Evolutionary conservation across 2,888 invertebrate species (phyloP).

Genomic region (Synanthedon andrenaeformis): DNA sequence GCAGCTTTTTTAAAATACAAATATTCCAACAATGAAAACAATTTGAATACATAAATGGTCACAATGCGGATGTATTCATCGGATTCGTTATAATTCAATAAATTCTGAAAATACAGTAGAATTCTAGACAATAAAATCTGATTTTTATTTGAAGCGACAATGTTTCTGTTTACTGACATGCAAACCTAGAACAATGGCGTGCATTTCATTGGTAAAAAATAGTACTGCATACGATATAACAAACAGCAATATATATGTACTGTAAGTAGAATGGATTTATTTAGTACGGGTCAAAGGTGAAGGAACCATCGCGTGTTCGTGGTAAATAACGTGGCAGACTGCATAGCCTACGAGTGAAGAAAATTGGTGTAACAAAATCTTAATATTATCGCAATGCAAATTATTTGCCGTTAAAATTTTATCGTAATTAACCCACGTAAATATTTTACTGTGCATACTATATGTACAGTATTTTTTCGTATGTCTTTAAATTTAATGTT

Average conservation of each 20-base stretch:
- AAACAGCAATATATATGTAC: not conserved
- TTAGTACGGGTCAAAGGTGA: constrained; percentile 55
- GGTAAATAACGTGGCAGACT: constrained; percentile 33
- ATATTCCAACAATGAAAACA: too few species aligned
- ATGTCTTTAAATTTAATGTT: too few species aligned
- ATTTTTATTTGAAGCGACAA: not conserved
- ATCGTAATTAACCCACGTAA: too few species aligned
- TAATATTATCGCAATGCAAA: not conserved
- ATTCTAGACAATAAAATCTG: too few species aligned
- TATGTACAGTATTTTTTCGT: too few species aligned
- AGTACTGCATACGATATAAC: constrained; percentile 1
- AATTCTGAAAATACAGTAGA: too few species aligned
- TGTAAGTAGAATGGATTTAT: constrained; percentile 8
- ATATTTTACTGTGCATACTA: too few species aligned
- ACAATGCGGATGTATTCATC: too few species aligned
- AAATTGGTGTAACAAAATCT: constrained; percentile 4
- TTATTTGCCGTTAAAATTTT: too few species aligned
- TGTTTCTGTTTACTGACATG: not conserved
- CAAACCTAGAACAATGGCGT: not conserved
- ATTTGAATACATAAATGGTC: too few species aligned
- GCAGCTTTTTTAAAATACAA: too few species aligned
- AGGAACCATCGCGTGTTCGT: constrained; percentile 56
- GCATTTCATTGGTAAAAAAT: not conserved
- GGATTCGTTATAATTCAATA: too few species aligned
- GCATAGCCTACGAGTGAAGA: constrained; percentile 38